Conservation (phyloP, 2,113 vertebrate genomes). For the Paedocypris sp. region DNA sequence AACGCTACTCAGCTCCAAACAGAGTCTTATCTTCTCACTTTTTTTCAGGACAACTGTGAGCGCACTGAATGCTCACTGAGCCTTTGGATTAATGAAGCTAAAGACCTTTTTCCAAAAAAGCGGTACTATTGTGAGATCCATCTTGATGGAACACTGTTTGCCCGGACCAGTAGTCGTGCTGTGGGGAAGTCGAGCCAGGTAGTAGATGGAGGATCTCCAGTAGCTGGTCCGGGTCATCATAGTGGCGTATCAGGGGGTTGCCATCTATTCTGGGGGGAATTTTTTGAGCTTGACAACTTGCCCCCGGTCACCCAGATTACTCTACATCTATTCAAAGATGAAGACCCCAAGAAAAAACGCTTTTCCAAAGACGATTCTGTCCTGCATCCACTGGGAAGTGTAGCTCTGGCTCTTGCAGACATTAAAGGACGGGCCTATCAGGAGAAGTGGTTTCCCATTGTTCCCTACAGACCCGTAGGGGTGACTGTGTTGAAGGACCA, state of each 20-base stretch:
- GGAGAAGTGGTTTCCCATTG: conserved; percentile 72
- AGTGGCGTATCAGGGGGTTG: conserved; percentile 46
- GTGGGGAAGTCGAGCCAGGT: conserved; percentile 55
- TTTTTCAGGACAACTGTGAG: conserved; percentile 72
- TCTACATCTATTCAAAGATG: conserved; percentile 65
- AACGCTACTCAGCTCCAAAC: background rate
- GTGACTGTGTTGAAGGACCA: conserved; percentile 50
- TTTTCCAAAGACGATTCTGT: conserved; percentile 51
- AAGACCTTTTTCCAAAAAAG: conserved; percentile 66
- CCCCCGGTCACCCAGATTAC: conserved; percentile 68
- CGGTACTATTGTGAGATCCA: conserved; percentile 76
- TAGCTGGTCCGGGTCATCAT: conserved; percentile 32
- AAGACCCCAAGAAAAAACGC: conserved; percentile 65
- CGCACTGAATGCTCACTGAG: conserved; percentile 74
- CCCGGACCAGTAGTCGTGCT: conserved; percentile 67
- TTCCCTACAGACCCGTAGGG: conserved; percentile 48
- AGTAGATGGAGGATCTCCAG: conserved; percentile 36
- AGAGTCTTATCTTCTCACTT: background rate
- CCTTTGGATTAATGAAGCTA: conserved; percentile 85
- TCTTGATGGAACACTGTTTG: conserved; percentile 74
- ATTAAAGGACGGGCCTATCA: conserved; percentile 57
- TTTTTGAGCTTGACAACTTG: conserved; percentile 81
- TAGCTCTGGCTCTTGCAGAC: conserved; percentile 60
- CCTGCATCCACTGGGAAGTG: conserved; percentile 58
- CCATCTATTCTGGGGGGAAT: conserved; percentile 72